Percentiles rank a stretch among this genome's conserved stretches.
Evolutionary conservation across 2,113 vertebrate genomes (phyloP).

Genomic region (Amazona guildingii): DNA sequence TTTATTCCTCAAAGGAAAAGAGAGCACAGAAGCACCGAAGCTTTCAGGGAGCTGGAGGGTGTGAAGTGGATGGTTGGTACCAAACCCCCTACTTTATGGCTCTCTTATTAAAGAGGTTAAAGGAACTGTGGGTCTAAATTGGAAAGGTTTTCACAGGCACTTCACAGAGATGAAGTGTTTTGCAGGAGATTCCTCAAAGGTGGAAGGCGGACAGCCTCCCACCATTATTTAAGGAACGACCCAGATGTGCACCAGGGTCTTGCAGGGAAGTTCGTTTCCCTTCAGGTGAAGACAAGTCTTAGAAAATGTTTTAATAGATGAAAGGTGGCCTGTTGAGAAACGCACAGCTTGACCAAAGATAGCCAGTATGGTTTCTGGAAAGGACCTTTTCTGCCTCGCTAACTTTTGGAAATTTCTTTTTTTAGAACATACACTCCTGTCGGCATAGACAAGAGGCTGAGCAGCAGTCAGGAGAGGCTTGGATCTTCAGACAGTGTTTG

Average conservation of each 20-base stretch:
- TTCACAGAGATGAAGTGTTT: slow-evolving; percentile 72
- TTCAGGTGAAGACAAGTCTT: slow-evolving; percentile 73
- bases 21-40: slow-evolving; percentile 35
- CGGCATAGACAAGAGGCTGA: slow-evolving; percentile 65
- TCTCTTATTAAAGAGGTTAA: slow-evolving; percentile 68
- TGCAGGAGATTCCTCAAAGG: slow-evolving; percentile 71
- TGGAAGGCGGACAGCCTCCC: slow-evolving; percentile 68
- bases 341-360: slow-evolving; percentile 72
- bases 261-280: slow-evolving; percentile 70
- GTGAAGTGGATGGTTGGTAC: slow-evolving; percentile 61
- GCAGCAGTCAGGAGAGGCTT: slow-evolving; percentile 65
- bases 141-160: slow-evolving; percentile 66
- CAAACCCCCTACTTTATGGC: slow-evolving; percentile 55
- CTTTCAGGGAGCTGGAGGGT: slow-evolving; percentile 61
- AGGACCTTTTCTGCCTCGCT: slow-evolving; percentile 72
- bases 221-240: slow-evolving; percentile 66
- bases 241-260: slow-evolving; percentile 62
- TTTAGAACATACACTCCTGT: slow-evolving; percentile 66
- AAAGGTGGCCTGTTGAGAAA: slow-evolving; percentile 74
- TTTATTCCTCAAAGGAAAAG: slow-evolving; percentile 65
- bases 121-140: slow-evolving; percentile 64
- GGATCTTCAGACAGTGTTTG: slow-evolving; percentile 67
- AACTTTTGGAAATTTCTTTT: slow-evolving; percentile 73
- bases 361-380: slow-evolving; percentile 71
- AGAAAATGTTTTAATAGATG: slow-evolving; percentile 73